Conservation (phyloP, 2,797 vertebrate species). For the Pteronotus mesoamericanus region DNA sequence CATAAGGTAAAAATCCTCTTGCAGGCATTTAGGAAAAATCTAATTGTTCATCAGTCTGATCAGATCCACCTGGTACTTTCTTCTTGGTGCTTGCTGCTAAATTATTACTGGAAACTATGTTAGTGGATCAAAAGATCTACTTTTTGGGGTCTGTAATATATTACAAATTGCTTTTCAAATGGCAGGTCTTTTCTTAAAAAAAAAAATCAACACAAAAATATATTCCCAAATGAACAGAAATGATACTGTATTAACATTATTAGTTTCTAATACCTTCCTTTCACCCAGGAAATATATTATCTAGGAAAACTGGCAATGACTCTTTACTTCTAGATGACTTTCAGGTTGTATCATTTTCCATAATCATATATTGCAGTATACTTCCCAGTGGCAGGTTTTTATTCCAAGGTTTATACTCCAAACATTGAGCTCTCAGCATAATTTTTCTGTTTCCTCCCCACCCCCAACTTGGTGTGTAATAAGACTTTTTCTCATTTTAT, state of each 20-base stretch:
- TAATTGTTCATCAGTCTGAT: not conserved
- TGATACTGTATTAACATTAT: not conserved
- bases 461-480: not conserved
- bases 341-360: conserved; percentile 8
- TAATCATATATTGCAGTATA: not conserved
- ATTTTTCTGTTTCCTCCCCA: not conserved
- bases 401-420: not conserved
- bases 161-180: conserved; percentile 12
- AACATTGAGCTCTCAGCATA: not conserved
- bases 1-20: not conserved
- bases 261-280: not conserved
- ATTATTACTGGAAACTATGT: not conserved
- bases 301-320: not conserved
- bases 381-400: not conserved
- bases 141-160: not conserved
- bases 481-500: conserved; percentile 52
- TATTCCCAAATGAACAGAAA: not conserved
- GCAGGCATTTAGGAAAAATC: not conserved
- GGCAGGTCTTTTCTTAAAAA: not conserved
- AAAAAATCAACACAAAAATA: not conserved
- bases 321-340: not conserved
- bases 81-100: not conserved
- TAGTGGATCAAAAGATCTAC: not conserved
- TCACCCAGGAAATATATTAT: conserved; percentile 1
- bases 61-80: not conserved